Conservation (phyloP, 2,113 vertebrate genomes). For the Microcebus murinus region DNA sequence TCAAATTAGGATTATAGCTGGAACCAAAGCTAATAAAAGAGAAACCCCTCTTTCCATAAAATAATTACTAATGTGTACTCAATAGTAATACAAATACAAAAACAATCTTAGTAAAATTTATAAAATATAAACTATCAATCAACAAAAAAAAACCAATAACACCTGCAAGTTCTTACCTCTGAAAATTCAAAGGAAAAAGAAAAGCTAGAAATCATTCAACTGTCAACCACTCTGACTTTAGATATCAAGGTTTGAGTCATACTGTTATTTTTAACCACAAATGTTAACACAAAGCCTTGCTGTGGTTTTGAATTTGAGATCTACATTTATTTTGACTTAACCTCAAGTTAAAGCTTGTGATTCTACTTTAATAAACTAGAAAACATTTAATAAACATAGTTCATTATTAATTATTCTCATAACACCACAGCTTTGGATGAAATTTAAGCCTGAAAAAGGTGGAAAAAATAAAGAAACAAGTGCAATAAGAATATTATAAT, state of each 20-base stretch:
- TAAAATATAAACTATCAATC: constrained; percentile 46
- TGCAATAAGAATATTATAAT: not conserved
- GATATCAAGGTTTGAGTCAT: constrained; percentile 31
- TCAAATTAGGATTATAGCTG: constrained; percentile 49
- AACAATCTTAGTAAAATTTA: not conserved
- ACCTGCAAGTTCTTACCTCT: not conserved
- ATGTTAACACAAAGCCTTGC: not conserved
- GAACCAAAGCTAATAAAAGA: constrained; percentile 32
- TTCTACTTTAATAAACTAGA: constrained; percentile 52
- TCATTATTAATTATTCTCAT: not conserved
- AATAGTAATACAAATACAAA: constrained; percentile 12
- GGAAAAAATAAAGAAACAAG: not conserved
- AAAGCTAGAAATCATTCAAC: constrained; percentile 14
- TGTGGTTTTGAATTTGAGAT: constrained; percentile 43
- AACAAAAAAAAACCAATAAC: constrained; percentile 51
- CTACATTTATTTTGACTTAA: constrained; percentile 32
- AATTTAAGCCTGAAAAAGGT: not conserved
- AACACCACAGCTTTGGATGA: not conserved
- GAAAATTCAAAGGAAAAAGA: constrained; percentile 46
- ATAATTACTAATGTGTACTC: not conserved
- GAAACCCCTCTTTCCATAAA: not conserved
- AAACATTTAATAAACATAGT: not conserved
- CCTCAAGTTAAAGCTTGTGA: not conserved
- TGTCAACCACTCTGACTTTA: constrained; percentile 33
- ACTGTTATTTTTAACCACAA: not conserved